A percentile compares a stretch with the other conserved stretches of the same genome.
Conservation (phyloP, 2,888 invertebrate genomes). For the Pherbina coryleti region DNA sequence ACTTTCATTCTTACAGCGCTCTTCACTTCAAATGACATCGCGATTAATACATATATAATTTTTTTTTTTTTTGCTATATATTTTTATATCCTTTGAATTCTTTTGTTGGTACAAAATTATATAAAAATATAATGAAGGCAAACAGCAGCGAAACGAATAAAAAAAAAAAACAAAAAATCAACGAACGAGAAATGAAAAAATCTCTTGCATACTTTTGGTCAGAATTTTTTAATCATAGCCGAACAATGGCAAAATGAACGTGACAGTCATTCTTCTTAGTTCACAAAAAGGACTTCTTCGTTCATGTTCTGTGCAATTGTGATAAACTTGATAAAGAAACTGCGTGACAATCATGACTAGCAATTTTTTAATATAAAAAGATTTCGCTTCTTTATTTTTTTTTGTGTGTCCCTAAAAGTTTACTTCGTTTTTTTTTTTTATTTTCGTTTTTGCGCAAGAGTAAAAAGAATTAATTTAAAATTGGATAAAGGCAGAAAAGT, state of each 20-base stretch:
- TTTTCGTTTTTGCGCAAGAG: background rate
- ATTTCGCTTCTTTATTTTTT: background rate
- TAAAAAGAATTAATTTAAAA: background rate
- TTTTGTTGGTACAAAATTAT: slow-evolving; percentile 11
- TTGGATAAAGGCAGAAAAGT: background rate
- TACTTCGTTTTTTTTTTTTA: background rate
- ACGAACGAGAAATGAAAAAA: slow-evolving; percentile 15
- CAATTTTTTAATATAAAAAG: slow-evolving; percentile 3
- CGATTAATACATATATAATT: slow-evolving; percentile 42
- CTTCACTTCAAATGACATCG: slow-evolving; percentile 43
- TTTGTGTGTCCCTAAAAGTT: background rate
- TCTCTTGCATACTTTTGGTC: slow-evolving; percentile 26
- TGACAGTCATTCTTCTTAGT: slow-evolving; percentile 30
- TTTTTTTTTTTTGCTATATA: slow-evolving; percentile 27
- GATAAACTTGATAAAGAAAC: slow-evolving; percentile 23
- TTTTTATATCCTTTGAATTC: slow-evolving; percentile 15
- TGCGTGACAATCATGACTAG: slow-evolving; percentile 23
- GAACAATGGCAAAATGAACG: slow-evolving; percentile 19
- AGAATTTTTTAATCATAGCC: slow-evolving; percentile 34
- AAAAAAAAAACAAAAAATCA: slow-evolving; percentile 14
- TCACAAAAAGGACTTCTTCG: slow-evolving; percentile 9
- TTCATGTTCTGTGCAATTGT: slow-evolving; percentile 21
- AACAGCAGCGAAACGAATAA: slow-evolving; percentile 5
- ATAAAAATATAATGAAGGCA: slow-evolving; percentile 24
- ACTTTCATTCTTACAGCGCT: background rate